Percentiles rank a stretch among this genome's conserved stretches.
phyloP scores from a whole-genome alignment of 2,888 invertebrate species.

The Spisula subtruncata region DNA sequence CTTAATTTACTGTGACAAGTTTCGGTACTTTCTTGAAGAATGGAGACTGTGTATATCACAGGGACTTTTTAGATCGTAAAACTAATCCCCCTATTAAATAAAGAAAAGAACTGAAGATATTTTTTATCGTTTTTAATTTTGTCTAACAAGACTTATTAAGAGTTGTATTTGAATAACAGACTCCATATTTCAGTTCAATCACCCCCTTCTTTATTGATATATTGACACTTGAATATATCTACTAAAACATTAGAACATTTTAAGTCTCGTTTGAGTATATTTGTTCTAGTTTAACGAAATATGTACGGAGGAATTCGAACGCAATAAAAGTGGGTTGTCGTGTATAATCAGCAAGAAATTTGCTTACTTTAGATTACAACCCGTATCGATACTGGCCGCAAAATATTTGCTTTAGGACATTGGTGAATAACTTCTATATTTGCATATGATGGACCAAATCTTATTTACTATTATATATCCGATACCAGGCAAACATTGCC shows the following conservation, averaged over 20 bases:
- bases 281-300: slow-evolving; percentile 22
- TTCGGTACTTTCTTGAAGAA: too few relatives aligned
- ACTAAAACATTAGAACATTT: slow-evolving; percentile 18
- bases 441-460: slow-evolving; percentile 32
- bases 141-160: background rate
- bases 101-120: too few relatives aligned
- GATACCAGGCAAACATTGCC: slow-evolving; percentile 1
- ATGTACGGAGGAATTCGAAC: slow-evolving; percentile 1
- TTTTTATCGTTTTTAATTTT: slow-evolving; percentile 13
- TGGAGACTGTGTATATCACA: background rate
- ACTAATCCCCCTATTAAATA: background rate
- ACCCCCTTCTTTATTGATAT: background rate
- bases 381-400: slow-evolving; percentile 34
- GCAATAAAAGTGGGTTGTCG: background rate
- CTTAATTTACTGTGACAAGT: background rate
- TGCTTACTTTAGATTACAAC: slow-evolving; percentile 32
- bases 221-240: slow-evolving; percentile 8
- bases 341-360: background rate
- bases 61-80: background rate
- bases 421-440: slow-evolving; percentile 36
- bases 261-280: slow-evolving; percentile 23
- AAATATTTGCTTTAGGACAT: slow-evolving; percentile 40
- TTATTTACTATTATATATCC: slow-evolving; percentile 36
- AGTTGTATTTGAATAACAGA: background rate
- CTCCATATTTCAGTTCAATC: background rate